A percentile compares a stretch with the other conserved stretches of the same genome.
These are phyloP conservation scores for Apeira syringaria DNA, from an alignment of 2,888 invertebrate genomes.

Conservation along the genomic window DNA sequence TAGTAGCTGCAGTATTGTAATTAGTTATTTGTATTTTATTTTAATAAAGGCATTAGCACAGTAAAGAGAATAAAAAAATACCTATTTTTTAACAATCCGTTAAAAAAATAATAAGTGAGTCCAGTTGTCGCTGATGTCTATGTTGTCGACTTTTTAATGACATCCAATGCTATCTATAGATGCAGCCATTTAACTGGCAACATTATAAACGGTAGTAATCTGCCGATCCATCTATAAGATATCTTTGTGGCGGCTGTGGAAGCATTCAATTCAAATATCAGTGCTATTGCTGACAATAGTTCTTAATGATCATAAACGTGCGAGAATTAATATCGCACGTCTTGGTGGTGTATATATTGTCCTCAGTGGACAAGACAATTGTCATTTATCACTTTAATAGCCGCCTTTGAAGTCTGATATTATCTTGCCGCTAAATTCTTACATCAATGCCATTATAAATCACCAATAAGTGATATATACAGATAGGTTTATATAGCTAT, in stretches of 20 bases:
- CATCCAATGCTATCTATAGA: slow-evolving; percentile 17
- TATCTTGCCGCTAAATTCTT: slow-evolving; percentile 64
- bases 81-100: too few species aligned
- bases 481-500: slow-evolving; percentile 17
- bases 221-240: slow-evolving; percentile 66
- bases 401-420: slow-evolving; percentile 79
- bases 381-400: slow-evolving; percentile 78
- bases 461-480: slow-evolving; percentile 47
- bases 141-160: background rate
- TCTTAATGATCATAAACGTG: slow-evolving; percentile 75
- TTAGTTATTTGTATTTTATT: too few species aligned
- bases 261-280: slow-evolving; percentile 79
- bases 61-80: too few species aligned
- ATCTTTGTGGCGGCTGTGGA: slow-evolving; percentile 57
- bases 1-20: too few species aligned
- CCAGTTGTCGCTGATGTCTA: too few species aligned
- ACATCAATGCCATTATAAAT: slow-evolving; percentile 58
- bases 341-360: slow-evolving; percentile 75
- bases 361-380: slow-evolving; percentile 75
- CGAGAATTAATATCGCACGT: slow-evolving; percentile 75
- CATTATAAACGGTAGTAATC: slow-evolving; percentile 64
- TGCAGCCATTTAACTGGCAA: slow-evolving; percentile 38
- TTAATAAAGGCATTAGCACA: too few species aligned
- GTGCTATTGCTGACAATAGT: slow-evolving; percentile 68
- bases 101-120: too few species aligned